Conservation (phyloP, 2,797 vertebrate species). For the Taenioides sp. region DNA sequence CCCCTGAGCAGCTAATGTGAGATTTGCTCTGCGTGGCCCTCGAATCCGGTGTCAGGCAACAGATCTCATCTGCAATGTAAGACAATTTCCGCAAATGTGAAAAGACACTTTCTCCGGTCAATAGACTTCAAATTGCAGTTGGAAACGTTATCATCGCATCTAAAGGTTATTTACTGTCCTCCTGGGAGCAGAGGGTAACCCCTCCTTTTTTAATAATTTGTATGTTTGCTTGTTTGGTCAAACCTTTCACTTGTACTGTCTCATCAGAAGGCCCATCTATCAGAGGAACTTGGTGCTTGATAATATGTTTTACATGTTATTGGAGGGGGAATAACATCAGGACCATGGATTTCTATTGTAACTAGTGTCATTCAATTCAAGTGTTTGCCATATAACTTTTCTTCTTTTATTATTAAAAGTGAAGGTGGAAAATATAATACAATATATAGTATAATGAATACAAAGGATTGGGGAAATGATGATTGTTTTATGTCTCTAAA, state of each 20-base stretch:
- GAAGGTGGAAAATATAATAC: background rate
- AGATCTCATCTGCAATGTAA: slow-evolving; percentile 95
- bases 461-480: background rate
- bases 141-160: slow-evolving; percentile 89
- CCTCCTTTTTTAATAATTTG: slow-evolving; percentile 97
- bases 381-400: background rate
- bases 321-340: slow-evolving; percentile 84
- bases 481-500: background rate
- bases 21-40: slow-evolving; percentile 80
- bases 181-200: slow-evolving; percentile 65
- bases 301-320: slow-evolving; percentile 89
- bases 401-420: background rate
- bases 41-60: slow-evolving; percentile 83
- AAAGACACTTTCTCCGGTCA: slow-evolving; percentile 91
- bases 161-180: slow-evolving; percentile 84
- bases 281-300: slow-evolving; percentile 77
- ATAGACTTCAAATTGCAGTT: slow-evolving; percentile 97
- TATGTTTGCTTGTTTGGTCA: slow-evolving; percentile 92
- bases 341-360: slow-evolving; percentile 66
- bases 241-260: slow-evolving; percentile 83
- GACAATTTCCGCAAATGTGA: slow-evolving; percentile 95
- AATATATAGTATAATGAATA: background rate
- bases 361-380: background rate
- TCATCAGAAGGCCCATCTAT: slow-evolving; percentile 87
- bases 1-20: slow-evolving; percentile 81